Conservation (phyloP, 1,140 invertebrate species). For the Cyrtorhinus lividipennis region DNA sequence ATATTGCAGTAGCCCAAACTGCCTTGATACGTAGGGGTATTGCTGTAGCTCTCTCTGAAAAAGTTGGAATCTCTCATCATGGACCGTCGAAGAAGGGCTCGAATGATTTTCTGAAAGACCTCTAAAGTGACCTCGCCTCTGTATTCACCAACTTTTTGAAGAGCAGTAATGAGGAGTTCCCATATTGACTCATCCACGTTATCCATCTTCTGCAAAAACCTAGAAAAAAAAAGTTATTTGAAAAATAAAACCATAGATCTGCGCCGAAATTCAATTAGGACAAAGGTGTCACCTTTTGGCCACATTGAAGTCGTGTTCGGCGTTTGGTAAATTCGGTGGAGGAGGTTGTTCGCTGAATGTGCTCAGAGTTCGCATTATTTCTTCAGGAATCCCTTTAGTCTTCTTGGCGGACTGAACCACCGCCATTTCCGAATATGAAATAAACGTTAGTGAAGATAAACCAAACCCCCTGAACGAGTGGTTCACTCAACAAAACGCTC, state of each 20-base stretch:
- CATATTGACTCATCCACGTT: conserved; percentile 8
- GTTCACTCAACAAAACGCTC: too few species aligned
- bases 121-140: conserved; percentile 11
- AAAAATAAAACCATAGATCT: neutral
- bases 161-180: conserved; percentile 2
- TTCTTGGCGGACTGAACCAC: neutral
- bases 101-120: neutral
- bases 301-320: neutral
- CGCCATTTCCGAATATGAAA: too few species aligned
- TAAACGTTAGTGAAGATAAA: too few species aligned
- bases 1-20: neutral
- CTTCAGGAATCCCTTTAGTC: neutral
- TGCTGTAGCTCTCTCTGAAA: neutral
- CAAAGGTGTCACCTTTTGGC: neutral
- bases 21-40: neutral
- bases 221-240: neutral
- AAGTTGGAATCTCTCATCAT: neutral
- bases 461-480: too few species aligned
- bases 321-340: neutral
- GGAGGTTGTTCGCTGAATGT: neutral
- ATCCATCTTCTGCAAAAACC: conserved; percentile 5
- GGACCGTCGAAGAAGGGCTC: neutral
- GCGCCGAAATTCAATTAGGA: neutral
- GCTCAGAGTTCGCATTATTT: neutral
- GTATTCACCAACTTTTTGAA: conserved; percentile 9